phyloP scores from a whole-genome alignment of 1,140 invertebrate genomes.

The Papilio dardanus region DNA sequence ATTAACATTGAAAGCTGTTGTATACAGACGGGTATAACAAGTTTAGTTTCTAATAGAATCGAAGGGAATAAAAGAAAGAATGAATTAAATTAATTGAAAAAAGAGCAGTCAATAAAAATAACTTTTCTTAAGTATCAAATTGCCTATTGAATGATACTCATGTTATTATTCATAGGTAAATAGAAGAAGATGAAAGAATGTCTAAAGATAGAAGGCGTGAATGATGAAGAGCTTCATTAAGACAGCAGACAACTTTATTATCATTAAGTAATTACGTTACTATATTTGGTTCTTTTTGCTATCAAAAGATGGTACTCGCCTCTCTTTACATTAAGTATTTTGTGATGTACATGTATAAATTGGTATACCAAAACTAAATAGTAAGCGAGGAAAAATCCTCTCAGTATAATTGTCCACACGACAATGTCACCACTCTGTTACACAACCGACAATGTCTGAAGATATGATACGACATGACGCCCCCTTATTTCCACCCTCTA shows the following conservation, averaged over 20 bases:
- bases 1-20: neutral
- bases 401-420: neutral
- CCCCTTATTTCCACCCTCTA: slow-evolving; percentile 5
- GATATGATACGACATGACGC: neutral
- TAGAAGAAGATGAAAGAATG: too few relatives aligned
- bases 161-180: too few relatives aligned
- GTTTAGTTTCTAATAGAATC: neutral
- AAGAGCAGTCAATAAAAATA: too few relatives aligned
- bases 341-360: too few relatives aligned
- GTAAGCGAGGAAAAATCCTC: neutral
- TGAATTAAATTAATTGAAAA: neutral
- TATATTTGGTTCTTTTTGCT: neutral
- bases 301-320: too few relatives aligned
- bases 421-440: neutral
- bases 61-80: neutral
- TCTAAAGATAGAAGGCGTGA: too few relatives aligned
- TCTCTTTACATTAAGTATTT: too few relatives aligned
- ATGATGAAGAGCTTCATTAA: too few relatives aligned
- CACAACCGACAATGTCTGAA: neutral
- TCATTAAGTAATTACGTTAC: too few relatives aligned
- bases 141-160: too few relatives aligned
- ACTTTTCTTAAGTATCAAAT: neutral
- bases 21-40: neutral
- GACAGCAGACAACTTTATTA: too few relatives aligned
- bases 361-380: neutral